phyloP scores from a whole-genome alignment of 2,888 invertebrate genomes.

The Gisinianus flammeolus region DNA sequence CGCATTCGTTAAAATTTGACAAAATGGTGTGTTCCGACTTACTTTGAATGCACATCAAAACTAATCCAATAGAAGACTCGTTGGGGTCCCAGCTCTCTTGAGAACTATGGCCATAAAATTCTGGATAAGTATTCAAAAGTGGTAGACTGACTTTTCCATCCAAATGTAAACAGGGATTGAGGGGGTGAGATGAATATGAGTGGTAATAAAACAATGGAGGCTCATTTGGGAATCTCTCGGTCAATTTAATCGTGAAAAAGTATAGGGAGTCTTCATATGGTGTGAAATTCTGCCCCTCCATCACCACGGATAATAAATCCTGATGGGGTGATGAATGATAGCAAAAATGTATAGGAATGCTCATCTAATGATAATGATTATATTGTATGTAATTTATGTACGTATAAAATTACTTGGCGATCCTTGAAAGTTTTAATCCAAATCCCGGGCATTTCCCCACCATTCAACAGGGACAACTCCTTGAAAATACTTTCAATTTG shows the following conservation, averaged over 20 bases:
- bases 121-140: constrained; percentile 23
- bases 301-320: constrained; percentile 20
- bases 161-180: constrained; percentile 28
- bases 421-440: not conserved
- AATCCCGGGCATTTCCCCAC: not conserved
- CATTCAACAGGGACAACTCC: not conserved
- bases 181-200: constrained; percentile 4
- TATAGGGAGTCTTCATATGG: constrained; percentile 30
- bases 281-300: constrained; percentile 17
- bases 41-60: constrained; percentile 34
- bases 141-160: constrained; percentile 24
- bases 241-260: constrained; percentile 25
- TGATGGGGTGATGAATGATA: no score
- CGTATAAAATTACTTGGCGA: no score
- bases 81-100: constrained; percentile 21
- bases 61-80: constrained; percentile 22
- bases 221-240: constrained; percentile 7
- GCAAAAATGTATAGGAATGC: no score
- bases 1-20: not conserved
- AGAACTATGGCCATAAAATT: not conserved
- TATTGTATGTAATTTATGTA: no score
- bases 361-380: no score
- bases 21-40: not conserved
- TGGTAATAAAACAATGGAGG: constrained; percentile 27
- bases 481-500: not conserved